Evolutionary conservation across 2,113 vertebrate species (phyloP), one percentile per base, ranked within the genome.

Genomic region (Tyto alba): DNA sequence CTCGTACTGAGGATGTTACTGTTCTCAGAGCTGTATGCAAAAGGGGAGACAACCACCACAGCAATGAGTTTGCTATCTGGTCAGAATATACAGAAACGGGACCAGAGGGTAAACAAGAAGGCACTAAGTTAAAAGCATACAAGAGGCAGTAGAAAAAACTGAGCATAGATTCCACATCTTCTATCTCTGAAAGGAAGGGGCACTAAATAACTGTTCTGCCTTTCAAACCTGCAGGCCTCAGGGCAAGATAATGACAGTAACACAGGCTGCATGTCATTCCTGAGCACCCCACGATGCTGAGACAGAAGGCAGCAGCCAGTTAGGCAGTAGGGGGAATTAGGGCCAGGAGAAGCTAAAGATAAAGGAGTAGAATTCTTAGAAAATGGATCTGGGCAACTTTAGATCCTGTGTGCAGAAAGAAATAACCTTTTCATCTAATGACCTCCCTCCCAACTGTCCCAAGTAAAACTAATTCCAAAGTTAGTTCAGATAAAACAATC

Each of bases 241-340:
- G 88, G 88, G 66, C 75, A 91, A 88, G 91, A 64, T 84, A 93
- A 93, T 7, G 38, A 89, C 73, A 82, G 25, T 13, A 82, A 62
- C 7, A 4, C 69, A 66, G 77, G 73, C 73, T 76, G 66, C 18
- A 20, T 43, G 50, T 82, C 94, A 95, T 76, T 79, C 69, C 90
- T 73, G 80, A 91, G 86, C 86, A 92, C 82, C 90, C 86, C 89
- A 50, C 1, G 0, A 26, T 21, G 77, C 80, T 27, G 34, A 94
- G 85, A 95, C 66, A 93, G 73, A 95, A 92, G 91, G 85, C 91
- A 93, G 88, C 74, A 93, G 69, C 45, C 62, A 41, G 56, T 83
- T 9, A 60, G 69, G 60, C 64, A 90, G 76, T 7, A 75, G 21
- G 50, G 92, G 62, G 90, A 93, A 95, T 92, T 48, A 94, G 57